Evolutionary conservation across 2,888 invertebrate genomes (phyloP).

Genomic region (Mythimna loreyi): DNA sequence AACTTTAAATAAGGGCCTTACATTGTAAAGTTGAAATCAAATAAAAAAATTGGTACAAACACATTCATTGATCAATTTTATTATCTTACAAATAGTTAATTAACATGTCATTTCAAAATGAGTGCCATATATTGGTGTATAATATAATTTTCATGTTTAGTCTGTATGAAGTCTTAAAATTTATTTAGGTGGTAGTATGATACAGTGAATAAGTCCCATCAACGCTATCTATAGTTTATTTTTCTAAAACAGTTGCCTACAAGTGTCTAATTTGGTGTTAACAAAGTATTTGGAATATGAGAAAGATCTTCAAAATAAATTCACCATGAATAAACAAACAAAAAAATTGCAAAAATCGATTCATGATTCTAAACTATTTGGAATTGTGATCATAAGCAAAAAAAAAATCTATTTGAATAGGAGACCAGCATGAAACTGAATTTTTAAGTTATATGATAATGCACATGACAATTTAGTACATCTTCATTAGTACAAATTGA

Average conservation of each 20-base stretch:
- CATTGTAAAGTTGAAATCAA: slow-evolving; percentile 36
- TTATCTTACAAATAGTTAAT: slow-evolving; percentile 37
- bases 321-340: not conserved
- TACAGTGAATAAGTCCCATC: slow-evolving; percentile 44
- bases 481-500: slow-evolving; percentile 77
- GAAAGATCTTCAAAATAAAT: slow-evolving; percentile 3
- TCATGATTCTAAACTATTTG: slow-evolving; percentile 24
- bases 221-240: slow-evolving; percentile 33
- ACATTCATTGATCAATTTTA: slow-evolving; percentile 46
- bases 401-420: slow-evolving; percentile 28
- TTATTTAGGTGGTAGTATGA: slow-evolving; percentile 49
- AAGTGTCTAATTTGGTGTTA: slow-evolving; percentile 20
- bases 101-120: slow-evolving; percentile 49
- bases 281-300: not conserved
- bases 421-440: slow-evolving; percentile 22
- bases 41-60: slow-evolving; percentile 50
- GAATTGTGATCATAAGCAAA: slow-evolving; percentile 41
- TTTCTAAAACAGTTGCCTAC: slow-evolving; percentile 13
- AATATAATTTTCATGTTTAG: slow-evolving; percentile 57
- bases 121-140: slow-evolving; percentile 66
- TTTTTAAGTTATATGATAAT: slow-evolving; percentile 43
- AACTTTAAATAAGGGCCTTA: slow-evolving; percentile 27
- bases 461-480: slow-evolving; percentile 71
- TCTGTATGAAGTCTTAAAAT: slow-evolving; percentile 52
- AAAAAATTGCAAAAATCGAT: slow-evolving; percentile 3